Conservation (phyloP, 1,140 invertebrate genomes). For the Leptestheria dahalacensis region DNA sequence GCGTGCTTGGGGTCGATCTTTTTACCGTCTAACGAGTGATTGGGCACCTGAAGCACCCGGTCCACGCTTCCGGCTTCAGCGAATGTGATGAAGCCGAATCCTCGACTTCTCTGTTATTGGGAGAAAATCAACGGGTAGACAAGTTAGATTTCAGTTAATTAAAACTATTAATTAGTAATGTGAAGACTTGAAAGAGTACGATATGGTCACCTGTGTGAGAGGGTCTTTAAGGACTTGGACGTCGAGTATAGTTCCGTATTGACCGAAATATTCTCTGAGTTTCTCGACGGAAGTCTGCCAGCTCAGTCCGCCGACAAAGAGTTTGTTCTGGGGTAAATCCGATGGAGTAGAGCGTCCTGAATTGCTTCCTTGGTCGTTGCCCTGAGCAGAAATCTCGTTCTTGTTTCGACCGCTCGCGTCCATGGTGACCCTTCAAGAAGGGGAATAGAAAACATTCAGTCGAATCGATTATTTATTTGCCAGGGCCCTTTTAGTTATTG, state of each 20-base stretch:
- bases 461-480: neutral
- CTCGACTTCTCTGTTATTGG: conserved; percentile 65
- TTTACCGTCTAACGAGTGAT: conserved; percentile 84
- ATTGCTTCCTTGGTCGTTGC: conserved; percentile 1
- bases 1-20: conserved; percentile 87
- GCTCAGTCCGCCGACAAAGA: conserved; percentile 79
- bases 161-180: no score
- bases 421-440: neutral
- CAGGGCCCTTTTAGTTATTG: neutral
- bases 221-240: conserved; percentile 89
- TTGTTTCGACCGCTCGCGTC: neutral
- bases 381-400: neutral
- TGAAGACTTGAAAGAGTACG: no score
- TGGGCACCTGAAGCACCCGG: conserved; percentile 73
- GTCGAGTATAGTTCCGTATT: conserved; percentile 81
- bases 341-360: conserved; percentile 15
- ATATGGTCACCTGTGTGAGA: conserved; percentile 75
- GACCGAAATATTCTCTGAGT: conserved; percentile 73
- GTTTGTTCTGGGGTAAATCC: conserved; percentile 69
- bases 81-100: conserved; percentile 87
- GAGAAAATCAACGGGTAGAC: neutral
- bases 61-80: conserved; percentile 73
- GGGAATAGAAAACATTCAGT: neutral
- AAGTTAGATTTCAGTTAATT: no score
- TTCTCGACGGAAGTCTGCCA: conserved; percentile 86